phyloP scores from a whole-genome alignment of 2,113 vertebrate genomes.

The Motacilla alba region DNA sequence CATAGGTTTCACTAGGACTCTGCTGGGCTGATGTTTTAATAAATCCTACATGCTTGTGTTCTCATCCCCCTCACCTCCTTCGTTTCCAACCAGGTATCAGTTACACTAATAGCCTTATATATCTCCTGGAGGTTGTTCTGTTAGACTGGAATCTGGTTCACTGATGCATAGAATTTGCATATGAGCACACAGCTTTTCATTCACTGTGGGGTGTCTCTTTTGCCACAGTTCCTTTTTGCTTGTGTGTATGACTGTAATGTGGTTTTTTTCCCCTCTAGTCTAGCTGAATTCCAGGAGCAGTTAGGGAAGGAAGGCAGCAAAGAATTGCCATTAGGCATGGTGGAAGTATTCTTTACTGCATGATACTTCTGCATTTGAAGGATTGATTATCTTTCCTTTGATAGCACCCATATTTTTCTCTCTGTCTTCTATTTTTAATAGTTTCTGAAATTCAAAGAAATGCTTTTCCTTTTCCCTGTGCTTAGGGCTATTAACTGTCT shows the following conservation, averaged over 20 bases:
- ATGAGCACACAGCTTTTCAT: constrained; percentile 22
- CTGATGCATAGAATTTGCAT: constrained; percentile 9
- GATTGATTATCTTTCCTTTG: constrained; percentile 38
- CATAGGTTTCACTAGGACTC: not conserved
- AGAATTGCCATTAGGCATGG: constrained; percentile 54
- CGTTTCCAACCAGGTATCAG: constrained; percentile 13
- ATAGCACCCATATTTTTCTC: constrained; percentile 28
- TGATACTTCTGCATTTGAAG: constrained; percentile 40
- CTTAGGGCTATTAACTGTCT: constrained; percentile 53
- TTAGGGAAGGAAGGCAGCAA: constrained; percentile 15
- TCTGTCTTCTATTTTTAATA: not conserved
- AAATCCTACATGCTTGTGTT: not conserved
- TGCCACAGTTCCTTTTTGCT: not conserved
- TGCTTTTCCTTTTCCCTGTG: not conserved
- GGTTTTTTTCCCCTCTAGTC: not conserved
- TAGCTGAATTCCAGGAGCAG: not conserved
- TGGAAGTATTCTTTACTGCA: constrained; percentile 27
- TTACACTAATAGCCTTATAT: constrained; percentile 9
- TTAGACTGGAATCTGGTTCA: constrained; percentile 3
- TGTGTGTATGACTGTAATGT: not conserved
- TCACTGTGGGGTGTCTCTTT: not conserved
- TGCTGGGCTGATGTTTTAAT: not conserved
- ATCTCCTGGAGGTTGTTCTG: constrained; percentile 35
- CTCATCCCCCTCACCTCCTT: not conserved
- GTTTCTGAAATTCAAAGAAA: constrained; percentile 49